Conservation (phyloP, 2,888 invertebrate genomes). For the Penaeus monodon region DNA sequence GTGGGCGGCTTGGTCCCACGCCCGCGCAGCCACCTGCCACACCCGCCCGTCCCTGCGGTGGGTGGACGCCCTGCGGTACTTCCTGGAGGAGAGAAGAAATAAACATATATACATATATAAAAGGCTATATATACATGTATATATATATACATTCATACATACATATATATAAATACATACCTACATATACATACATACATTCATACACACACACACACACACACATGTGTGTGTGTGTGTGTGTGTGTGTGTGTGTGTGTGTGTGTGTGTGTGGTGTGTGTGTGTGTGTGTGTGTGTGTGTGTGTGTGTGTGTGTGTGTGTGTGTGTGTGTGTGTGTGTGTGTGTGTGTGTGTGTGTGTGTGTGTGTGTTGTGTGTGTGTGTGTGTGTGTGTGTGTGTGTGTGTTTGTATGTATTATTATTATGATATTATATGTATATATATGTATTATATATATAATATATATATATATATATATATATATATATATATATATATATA, state of each 20-base stretch:
- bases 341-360: too few species aligned
- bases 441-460: too few species aligned
- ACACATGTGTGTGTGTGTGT: too few species aligned
- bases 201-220: too few species aligned
- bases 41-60: constrained; percentile 17
- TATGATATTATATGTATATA: too few species aligned
- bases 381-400: too few species aligned
- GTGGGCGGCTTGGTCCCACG: constrained; percentile 23
- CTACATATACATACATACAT: not conserved
- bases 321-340: not conserved
- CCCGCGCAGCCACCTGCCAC: constrained; percentile 24
- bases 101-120: not conserved
- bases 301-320: not conserved
- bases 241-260: too few species aligned
- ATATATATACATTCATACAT: not conserved
- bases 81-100: constrained; percentile 17
- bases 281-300: not conserved
- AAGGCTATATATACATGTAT: not conserved
- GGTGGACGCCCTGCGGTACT: constrained; percentile 40
- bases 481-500: too few species aligned
- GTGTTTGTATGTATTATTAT: too few species aligned
- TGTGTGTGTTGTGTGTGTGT: too few species aligned
- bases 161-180: constrained; percentile 6
- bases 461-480: too few species aligned
- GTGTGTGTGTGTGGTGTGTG: not conserved